Percentiles rank a stretch among this genome's conserved stretches.
Conservation (phyloP, 2,888 invertebrate species). For the Poecilus cupreus region DNA sequence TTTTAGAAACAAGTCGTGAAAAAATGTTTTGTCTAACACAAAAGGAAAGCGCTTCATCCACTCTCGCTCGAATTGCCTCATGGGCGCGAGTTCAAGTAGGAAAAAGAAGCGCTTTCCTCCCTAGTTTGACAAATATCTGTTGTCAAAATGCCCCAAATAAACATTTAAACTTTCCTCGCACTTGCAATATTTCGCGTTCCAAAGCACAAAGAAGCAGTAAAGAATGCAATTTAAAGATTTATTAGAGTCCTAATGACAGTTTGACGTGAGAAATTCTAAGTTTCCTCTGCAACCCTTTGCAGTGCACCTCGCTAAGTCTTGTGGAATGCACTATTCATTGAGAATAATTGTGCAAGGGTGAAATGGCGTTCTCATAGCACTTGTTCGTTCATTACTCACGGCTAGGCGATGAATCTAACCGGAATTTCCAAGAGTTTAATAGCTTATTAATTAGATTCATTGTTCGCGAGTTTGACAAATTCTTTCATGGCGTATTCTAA, state of each 20-base stretch:
- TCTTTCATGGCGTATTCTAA: not conserved
- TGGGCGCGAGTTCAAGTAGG: too few species aligned
- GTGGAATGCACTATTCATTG: constrained; percentile 18
- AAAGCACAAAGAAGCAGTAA: not conserved
- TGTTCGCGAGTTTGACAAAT: not conserved
- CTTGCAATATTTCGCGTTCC: too few species aligned
- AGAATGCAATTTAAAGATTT: constrained; percentile 31
- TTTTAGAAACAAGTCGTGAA: too few species aligned
- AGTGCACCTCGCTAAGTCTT: not conserved
- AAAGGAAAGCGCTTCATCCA: too few species aligned
- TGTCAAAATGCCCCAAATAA: too few species aligned
- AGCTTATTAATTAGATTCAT: not conserved
- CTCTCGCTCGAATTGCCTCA: too few species aligned
- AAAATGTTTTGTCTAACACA: too few species aligned
- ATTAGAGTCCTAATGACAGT: constrained; percentile 13
- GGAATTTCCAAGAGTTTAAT: not conserved
- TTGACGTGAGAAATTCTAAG: constrained; percentile 19
- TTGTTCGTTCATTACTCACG: not conserved
- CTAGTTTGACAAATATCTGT: too few species aligned
- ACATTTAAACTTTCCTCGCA: too few species aligned
- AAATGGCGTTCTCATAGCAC: not conserved
- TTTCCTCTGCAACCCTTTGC: constrained; percentile 12
- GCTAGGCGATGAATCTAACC: not conserved
- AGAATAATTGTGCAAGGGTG: not conserved
- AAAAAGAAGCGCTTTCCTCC: too few species aligned